A percentile compares a stretch with the other conserved stretches of the same genome.
phyloP scores from a whole-genome alignment of 1,140 invertebrate species.

The Caenorhabditis remanei region DNA sequence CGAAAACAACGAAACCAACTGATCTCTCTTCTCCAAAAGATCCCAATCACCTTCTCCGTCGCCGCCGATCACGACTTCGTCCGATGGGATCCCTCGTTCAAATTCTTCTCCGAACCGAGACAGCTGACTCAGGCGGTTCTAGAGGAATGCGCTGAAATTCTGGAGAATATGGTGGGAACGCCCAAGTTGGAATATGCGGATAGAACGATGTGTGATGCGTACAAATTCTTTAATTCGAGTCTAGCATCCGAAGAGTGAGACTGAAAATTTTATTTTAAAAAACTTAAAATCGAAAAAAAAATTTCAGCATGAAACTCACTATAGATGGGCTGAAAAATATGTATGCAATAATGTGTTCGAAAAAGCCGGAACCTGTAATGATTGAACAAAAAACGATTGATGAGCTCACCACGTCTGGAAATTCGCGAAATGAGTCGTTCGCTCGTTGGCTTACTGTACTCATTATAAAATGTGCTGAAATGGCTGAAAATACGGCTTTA shows the following conservation, averaged over 20 bases:
- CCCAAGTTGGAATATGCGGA: background rate
- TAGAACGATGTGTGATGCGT: constrained; percentile 17
- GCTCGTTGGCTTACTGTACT: constrained; percentile 22
- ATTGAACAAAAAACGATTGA: constrained; percentile 29
- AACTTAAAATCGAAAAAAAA: background rate
- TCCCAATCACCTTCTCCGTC: background rate
- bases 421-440: background rate
- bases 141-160: constrained; percentile 11
- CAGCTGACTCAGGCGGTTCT: constrained; percentile 13
- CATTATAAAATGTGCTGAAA: constrained; percentile 14
- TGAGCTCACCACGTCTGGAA: background rate
- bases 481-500: constrained; percentile 2
- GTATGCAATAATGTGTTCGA: constrained; percentile 26
- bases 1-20: background rate
- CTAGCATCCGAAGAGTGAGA: background rate
- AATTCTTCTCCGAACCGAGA: constrained; percentile 13
- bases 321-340: background rate
- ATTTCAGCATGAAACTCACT: background rate
- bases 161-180: background rate
- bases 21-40: background rate
- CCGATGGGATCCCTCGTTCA: constrained; percentile 21
- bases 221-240: background rate
- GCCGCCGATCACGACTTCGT: background rate
- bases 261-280: background rate
- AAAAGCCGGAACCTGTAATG: background rate